Percentiles rank a stretch among this genome's conserved stretches.
These are phyloP conservation scores for Whitmania pigra DNA, from an alignment of 1,140 invertebrate species.

Conservation along the genomic window DNA sequence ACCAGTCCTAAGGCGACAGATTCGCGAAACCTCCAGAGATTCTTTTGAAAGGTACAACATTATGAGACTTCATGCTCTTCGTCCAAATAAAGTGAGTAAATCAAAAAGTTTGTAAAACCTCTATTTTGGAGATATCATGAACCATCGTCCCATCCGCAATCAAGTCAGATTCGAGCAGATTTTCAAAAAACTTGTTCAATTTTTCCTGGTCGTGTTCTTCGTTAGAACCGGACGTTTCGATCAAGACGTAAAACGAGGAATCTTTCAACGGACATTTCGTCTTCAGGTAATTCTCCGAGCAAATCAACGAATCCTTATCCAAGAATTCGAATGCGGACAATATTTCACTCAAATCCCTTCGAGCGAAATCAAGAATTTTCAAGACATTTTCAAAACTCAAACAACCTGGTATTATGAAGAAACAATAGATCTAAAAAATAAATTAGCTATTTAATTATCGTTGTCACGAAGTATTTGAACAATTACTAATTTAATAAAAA, in stretches of 20 bases:
- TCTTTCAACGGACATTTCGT: constrained; percentile 44
- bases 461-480: too few species aligned
- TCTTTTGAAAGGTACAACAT: constrained; percentile 42
- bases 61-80: not conserved
- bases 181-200: constrained; percentile 61
- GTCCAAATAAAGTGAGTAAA: not conserved
- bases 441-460: too few species aligned
- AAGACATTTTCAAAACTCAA: constrained; percentile 63
- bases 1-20: constrained; percentile 66
- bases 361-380: constrained; percentile 58
- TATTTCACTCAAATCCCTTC: constrained; percentile 66
- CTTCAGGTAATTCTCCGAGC: constrained; percentile 51
- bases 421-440: too few species aligned
- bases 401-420: constrained; percentile 48
- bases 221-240: constrained; percentile 79
- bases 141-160: constrained; percentile 71
- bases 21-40: constrained; percentile 73
- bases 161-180: constrained; percentile 55
- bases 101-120: constrained; percentile 42
- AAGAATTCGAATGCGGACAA: constrained; percentile 87
- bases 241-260: constrained; percentile 73
- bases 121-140: constrained; percentile 62
- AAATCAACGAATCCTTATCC: constrained; percentile 56
- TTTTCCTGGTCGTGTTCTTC: constrained; percentile 72
- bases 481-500: too few species aligned